Evolutionary conservation across 2,797 vertebrate genomes (phyloP).

Genomic region (Pantherophis alleghaniensis): DNA sequence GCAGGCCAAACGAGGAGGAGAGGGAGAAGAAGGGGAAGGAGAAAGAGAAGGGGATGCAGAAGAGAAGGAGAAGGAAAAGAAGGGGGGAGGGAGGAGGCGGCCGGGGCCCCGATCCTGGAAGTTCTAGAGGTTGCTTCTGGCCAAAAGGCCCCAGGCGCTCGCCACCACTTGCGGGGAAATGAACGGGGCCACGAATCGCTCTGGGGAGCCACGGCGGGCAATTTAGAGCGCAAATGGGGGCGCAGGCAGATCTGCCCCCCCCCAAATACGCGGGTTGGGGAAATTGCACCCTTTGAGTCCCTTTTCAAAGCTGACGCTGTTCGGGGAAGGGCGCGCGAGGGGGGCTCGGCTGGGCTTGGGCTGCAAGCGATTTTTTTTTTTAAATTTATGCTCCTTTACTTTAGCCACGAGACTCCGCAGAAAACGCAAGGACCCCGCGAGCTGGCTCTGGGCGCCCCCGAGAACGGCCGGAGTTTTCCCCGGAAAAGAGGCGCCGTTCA

Average conservation of each 20-base stretch:
- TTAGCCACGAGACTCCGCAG: neutral
- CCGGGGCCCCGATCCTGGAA: neutral
- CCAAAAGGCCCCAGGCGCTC: neutral
- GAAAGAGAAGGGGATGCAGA: neutral
- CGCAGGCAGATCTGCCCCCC: neutral
- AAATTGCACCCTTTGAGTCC: neutral
- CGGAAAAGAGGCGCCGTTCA: neutral
- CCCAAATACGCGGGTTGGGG: neutral
- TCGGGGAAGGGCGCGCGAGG: neutral
- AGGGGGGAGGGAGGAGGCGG: no score
- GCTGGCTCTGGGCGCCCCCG: neutral
- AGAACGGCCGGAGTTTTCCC: neutral
- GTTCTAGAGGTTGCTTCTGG: accelerated
- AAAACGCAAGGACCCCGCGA: neutral
- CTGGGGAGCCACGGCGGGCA: neutral
- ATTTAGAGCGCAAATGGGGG: neutral
- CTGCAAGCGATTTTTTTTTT: neutral
- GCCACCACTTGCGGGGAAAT: neutral
- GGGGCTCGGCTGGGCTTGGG: neutral
- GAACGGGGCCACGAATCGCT: neutral
- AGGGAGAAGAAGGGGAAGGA: neutral
- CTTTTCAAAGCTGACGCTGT: neutral
- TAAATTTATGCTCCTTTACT: neutral
- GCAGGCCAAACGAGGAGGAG: neutral
- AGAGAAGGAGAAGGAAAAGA: no score